Evolutionary conservation across 2,113 vertebrate species (phyloP), one percentile per base, ranked within the genome.

Genomic region (Gopherus evgoodei): DNA sequence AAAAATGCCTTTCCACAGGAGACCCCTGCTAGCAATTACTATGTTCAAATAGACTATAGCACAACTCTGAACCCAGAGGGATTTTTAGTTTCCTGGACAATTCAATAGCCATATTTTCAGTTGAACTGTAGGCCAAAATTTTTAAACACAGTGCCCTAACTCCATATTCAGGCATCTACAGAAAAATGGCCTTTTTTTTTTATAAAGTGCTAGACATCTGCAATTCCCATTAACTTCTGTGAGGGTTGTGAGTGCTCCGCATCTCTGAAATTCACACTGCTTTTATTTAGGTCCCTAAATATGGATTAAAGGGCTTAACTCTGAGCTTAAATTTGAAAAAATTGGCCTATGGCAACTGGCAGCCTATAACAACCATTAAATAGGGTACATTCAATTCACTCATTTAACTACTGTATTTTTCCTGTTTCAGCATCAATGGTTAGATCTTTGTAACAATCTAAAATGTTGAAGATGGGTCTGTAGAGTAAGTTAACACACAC

Each of bases 211-310:
- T n/a, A 11, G 24, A 11, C 13, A 27, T 16, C 24, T 47, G 12
- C 75, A 78, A 47, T 24, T 78, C 75, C 22, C 44, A 47, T 47
- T 47, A 47, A 27, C 42, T 78, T 78, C 22, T 2, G 24, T 47
- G 42, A 78, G 8, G n/a, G 24, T 16, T 47, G 12, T 27, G 75
- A 47, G 25, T 25, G 38, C 75, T 47, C 44, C 29, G 42, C 42
- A 78, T 78, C 42, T 47, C 25, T 78, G 24, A 78, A 4, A 24
- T 2, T 38, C 38, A 0, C 2, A 5, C n/a, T 49, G 22, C 21
- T 42, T 16, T 4, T 0, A 0, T 4, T 16, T 0, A 0, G 12
- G 5, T 10, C 8, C 2, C 80, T 59, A 50, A 22, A 8, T 0
- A 5, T 0, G 2, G 1, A 1, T 8, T 13, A 29, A 65, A 65